Percentiles rank a stretch among this genome's conserved stretches.
Conservation (phyloP, 2,797 vertebrate genomes). For the Pampus argenteus region DNA sequence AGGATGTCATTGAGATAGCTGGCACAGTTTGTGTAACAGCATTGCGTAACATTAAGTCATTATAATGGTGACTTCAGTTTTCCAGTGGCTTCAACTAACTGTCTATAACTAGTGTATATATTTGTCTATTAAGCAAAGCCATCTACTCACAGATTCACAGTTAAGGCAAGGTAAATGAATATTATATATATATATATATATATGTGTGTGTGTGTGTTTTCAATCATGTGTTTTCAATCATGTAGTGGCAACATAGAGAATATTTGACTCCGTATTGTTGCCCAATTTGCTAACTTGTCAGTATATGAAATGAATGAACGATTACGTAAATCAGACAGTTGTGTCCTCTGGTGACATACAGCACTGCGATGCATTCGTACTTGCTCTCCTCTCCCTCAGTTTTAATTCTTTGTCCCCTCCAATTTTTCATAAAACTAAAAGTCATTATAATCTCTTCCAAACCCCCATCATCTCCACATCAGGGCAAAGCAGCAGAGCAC, state of each 20-base stretch:
- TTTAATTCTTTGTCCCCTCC: slow-evolving; percentile 25
- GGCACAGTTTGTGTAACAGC: not conserved
- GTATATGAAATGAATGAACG: not conserved
- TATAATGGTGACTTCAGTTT: not conserved
- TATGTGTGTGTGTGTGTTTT: not conserved
- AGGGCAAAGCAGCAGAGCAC: too few relatives aligned
- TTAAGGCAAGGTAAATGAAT: too few relatives aligned
- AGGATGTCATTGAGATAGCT: not conserved
- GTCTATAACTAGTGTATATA: not conserved
- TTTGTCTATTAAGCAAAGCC: not conserved
- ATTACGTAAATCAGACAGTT: slow-evolving; percentile 2
- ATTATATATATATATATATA: too few relatives aligned
- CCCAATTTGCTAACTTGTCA: not conserved
- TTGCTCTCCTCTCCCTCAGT: slow-evolving; percentile 17
- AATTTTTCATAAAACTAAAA: slow-evolving; percentile 74
- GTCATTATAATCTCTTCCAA: slow-evolving; percentile 70
- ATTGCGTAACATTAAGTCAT: slow-evolving; percentile 1
- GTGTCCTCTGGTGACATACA: not conserved
- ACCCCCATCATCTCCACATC: slow-evolving; percentile 44
- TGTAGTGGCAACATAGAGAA: not conserved
- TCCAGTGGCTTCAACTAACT: not conserved
- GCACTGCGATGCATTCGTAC: not conserved
- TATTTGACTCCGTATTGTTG: not conserved
- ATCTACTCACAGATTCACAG: too few relatives aligned
- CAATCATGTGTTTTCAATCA: not conserved